phyloP scores from a whole-genome alignment of 1,140 invertebrate genomes.

The Cepaea nemoralis region DNA sequence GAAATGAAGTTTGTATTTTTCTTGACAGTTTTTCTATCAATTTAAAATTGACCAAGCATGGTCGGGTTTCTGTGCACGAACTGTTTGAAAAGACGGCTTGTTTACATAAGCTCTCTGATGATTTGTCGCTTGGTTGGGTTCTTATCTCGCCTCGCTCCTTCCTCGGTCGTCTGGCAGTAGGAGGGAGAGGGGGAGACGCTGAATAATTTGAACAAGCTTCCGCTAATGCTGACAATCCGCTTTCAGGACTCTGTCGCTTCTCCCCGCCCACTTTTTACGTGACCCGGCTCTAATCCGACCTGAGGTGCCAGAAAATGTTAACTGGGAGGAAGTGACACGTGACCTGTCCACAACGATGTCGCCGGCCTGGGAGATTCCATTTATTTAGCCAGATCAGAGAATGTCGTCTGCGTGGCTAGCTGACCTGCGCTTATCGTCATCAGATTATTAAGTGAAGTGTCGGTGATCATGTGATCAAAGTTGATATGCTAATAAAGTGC shows the following conservation, averaged over 20 bases:
- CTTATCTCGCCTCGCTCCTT: background rate
- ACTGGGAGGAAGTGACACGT: background rate
- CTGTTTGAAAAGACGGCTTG: background rate
- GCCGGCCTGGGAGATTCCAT: background rate
- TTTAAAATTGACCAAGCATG: background rate
- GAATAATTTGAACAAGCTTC: background rate
- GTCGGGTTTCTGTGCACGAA: background rate
- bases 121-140: background rate
- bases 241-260: background rate
- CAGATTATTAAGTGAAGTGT: no score
- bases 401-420: no score
- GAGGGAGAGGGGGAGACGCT: background rate
- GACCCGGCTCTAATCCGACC: background rate
- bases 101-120: background rate
- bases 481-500: no score
- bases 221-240: background rate
- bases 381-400: background rate
- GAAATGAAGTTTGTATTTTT: background rate
- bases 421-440: no score
- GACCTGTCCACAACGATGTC: background rate
- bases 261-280: background rate
- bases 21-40: background rate
- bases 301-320: background rate
- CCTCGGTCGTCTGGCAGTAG: background rate
- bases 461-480: no score